Evolutionary conservation across 2,113 vertebrate species (phyloP).

Genomic region (Brachyistius frenatus): DNA sequence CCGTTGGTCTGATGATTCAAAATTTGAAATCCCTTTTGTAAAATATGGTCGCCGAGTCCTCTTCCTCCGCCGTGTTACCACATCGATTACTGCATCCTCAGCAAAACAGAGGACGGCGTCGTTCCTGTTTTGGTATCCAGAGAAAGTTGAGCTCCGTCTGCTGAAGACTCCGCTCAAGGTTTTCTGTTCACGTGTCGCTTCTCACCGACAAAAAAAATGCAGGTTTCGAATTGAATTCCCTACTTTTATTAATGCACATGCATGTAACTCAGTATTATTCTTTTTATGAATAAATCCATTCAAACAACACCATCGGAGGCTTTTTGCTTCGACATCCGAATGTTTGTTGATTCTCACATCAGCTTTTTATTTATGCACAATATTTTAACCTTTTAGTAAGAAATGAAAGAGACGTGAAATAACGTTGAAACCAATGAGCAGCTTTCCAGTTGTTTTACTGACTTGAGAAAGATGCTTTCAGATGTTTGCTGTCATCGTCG

Average conservation of each 20-base stretch:
- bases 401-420: neutral
- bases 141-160: neutral
- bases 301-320: neutral
- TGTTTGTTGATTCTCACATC: neutral
- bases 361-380: neutral
- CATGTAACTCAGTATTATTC: neutral
- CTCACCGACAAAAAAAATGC: too few relatives aligned
- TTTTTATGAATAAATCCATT: neutral
- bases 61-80: neutral
- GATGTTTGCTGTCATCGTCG: neutral
- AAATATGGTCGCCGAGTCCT: too few relatives aligned
- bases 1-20: too few relatives aligned
- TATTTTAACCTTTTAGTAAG: neutral
- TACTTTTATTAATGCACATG: neutral
- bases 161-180: neutral
- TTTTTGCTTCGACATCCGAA: neutral
- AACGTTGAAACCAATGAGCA: neutral
- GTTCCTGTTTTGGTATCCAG: constrained; percentile 60
- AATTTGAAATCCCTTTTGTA: too few relatives aligned
- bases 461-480: constrained; percentile 2
- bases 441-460: neutral
- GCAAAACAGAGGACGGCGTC: constrained; percentile 57
- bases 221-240: constrained; percentile 3
- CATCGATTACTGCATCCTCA: constrained; percentile 67
- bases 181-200: neutral